Evolutionary conservation across 1,140 invertebrate species (phyloP), one percentile per base, ranked within the genome.

Genomic region (Pachypsylla venusta): DNA sequence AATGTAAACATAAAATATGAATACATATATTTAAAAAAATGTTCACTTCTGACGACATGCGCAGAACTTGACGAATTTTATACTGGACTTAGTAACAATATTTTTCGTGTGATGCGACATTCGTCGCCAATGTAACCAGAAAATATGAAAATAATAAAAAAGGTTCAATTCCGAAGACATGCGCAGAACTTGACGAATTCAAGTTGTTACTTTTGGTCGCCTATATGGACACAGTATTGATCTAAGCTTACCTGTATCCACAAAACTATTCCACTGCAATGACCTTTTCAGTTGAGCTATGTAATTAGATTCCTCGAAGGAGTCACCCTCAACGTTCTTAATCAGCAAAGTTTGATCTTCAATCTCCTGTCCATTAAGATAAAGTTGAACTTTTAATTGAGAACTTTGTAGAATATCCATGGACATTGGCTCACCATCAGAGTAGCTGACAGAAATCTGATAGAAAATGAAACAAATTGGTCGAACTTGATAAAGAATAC

Each of bases 141-240:
- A n/a, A n/a, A n/a, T n/a, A n/a, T n/a, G n/a, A n/a, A n/a, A n/a
- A n/a, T n/a, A n/a, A n/a, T n/a, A n/a, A n/a, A n/a, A n/a, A n/a
- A 13, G n/a, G 25, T 59, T 71, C 73, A 20, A 73, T 65, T 28
- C 68, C 67, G 22, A 76, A 56, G 19, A 60, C 54, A 12, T 73
- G 63, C 53, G 66, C 59, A n/a, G n/a, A n/a, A n/a, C n/a, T n/a
- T n/a, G n/a, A n/a, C n/a, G n/a, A 63, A 35, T 64, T 58, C 56
- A 64, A 54, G 55, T 62, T 61, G 12, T 56, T 35, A 14, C n/a
- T 59, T 59, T 57, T 53, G 22, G 54, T 61, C 58, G 13, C 59
- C 27, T 30, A 60, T 48, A 58, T 62, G 56, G 35, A 61, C 57
- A 58, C 22, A 20, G 56, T n/a, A 55, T 60, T 60, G n/a, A n/a